These are phyloP conservation scores for Hoplodrina blanda DNA, from an alignment of 2,888 invertebrate genomes.

Conservation along the genomic window DNA sequence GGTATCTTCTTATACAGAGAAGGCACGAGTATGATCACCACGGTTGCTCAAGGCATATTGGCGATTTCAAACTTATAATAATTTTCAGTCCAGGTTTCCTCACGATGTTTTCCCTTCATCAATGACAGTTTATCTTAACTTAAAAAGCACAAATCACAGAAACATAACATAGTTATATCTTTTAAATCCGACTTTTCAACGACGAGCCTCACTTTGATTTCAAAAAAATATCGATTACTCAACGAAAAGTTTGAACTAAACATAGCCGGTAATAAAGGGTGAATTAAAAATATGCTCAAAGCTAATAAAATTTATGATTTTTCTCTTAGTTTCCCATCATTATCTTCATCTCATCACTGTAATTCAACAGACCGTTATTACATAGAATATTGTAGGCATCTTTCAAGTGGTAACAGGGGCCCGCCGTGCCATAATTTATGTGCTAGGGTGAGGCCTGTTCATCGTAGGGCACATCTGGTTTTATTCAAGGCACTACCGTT, in stretches of 20 bases:
- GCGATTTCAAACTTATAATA: no score
- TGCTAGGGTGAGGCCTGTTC: conserved; percentile 69
- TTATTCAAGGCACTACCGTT: conserved; percentile 70
- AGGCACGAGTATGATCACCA: no score
- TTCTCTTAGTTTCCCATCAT: conserved; percentile 59
- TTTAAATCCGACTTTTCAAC: background rate
- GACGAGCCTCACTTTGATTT: conserved; percentile 2
- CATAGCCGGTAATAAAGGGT: conserved; percentile 25
- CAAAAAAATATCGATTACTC: conserved; percentile 46
- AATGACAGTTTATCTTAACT: no score
- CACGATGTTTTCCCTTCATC: no score
- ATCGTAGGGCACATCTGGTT: conserved; percentile 78
- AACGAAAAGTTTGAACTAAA: conserved; percentile 24
- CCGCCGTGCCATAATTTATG: conserved; percentile 82
- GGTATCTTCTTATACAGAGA: no score
- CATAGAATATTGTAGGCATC: conserved; percentile 73
- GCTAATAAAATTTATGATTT: conserved; percentile 42
- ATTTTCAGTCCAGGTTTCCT: no score
- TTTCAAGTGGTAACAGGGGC: conserved; percentile 78
- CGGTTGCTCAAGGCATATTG: no score
- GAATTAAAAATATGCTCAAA: conserved; percentile 35
- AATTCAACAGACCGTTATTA: conserved; percentile 72
- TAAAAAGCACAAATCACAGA: no score
- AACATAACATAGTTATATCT: no score
- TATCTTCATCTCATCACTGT: conserved; percentile 69